A percentile compares a stretch with the other conserved stretches of the same genome.
Conservation (phyloP, 1,140 invertebrate genomes). For the Tetragnatha versicolor region DNA sequence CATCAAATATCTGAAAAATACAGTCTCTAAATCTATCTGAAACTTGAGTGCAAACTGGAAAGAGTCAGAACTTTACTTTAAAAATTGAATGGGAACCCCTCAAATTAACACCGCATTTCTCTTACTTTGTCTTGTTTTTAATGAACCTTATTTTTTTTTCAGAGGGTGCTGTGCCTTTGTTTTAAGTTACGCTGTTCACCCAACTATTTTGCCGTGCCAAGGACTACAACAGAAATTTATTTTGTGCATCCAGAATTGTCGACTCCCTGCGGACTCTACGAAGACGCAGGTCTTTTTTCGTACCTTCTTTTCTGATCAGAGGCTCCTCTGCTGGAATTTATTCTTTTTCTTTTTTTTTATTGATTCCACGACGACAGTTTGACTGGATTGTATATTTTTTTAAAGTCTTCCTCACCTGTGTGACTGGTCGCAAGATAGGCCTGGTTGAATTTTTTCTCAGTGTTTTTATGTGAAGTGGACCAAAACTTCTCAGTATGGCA, state of each 20-base stretch:
- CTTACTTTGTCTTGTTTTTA: neutral
- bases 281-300: neutral
- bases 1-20: neutral
- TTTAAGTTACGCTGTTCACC: slow-evolving; percentile 2
- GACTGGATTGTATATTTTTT: slow-evolving; percentile 53
- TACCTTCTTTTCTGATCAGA: slow-evolving; percentile 8
- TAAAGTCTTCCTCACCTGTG: slow-evolving; percentile 38
- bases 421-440: neutral
- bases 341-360: slow-evolving; percentile 41
- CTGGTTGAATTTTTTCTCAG: neutral
- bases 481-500: slow-evolving; percentile 42
- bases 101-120: neutral
- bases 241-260: neutral
- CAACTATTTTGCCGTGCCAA: slow-evolving; percentile 28
- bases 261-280: neutral
- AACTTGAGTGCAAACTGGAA: neutral
- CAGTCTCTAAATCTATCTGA: neutral
- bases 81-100: neutral
- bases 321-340: slow-evolving; percentile 42
- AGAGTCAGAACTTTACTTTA: neutral
- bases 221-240: neutral
- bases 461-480: slow-evolving; percentile 43
- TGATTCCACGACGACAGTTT: slow-evolving; percentile 31
- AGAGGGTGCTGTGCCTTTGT: slow-evolving; percentile 55
- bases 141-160: neutral